Base-by-base conservation (phyloP, 2,888 invertebrate species). In the Corythucha ciliata region DNA sequence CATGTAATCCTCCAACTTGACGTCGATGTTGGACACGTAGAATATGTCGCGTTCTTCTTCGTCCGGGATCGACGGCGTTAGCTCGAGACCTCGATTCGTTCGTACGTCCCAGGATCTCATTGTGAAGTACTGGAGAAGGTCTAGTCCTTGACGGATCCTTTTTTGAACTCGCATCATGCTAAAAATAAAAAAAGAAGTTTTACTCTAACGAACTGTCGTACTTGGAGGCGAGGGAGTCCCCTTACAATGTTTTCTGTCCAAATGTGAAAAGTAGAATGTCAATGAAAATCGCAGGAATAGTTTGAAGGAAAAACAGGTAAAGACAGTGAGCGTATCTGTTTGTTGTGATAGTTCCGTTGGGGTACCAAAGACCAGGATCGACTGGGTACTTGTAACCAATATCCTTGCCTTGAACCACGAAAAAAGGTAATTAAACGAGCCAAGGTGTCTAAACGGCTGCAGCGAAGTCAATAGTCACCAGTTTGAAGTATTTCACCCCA, bases 171-270 rank as follows among this genome's bases (percentile, higher is more conserved):
- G 74, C 0, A 83, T 74, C 70, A 83, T 70, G 62, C 80, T 80
- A 68, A 34, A n/a, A n/a, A n/a, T n/a, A n/a, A n/a, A n/a, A n/a
- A n/a, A n/a, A n/a, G n/a, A n/a, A n/a, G n/a, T n/a, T n/a, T n/a
- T n/a, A n/a, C n/a, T n/a, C n/a, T n/a, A n/a, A n/a, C n/a, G n/a
- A n/a, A n/a, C n/a, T n/a, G n/a, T n/a, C n/a, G n/a, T n/a, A n/a
- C n/a, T n/a, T n/a, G n/a, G n/a, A 22, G 7, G 4, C 40, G 48
- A 6, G 5, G 36, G 58, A n/a, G n/a, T n/a, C n/a, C n/a, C 76
- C 82, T 80, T 69, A 88, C 88, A 83, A 90, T 58, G 80, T 83
- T 68, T 81, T 84, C 60, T 80, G 78, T 3, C 84, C 77, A 42
- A 79, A 72, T 20, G 87, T 52, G n/a, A 77, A 66, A 60, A 86